Evolutionary conservation across 2,888 invertebrate genomes (phyloP).

Genomic region (Drosophila birchii): DNA sequence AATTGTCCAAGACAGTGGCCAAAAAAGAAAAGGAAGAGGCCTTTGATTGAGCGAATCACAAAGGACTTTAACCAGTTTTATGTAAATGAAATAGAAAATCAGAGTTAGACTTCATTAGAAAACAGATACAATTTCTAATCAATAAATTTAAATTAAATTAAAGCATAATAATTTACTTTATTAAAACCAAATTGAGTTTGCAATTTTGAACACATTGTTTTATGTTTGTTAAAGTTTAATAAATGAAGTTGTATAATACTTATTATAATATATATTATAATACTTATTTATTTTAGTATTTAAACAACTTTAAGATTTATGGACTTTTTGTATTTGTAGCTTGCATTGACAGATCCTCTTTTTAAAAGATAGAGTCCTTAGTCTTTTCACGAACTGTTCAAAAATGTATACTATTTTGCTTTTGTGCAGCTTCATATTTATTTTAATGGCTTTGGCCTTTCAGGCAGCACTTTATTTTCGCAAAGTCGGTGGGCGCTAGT

Average conservation of each 20-base stretch:
- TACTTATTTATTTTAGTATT: background rate
- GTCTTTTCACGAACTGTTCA: background rate
- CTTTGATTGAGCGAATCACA: slow-evolving; percentile 20
- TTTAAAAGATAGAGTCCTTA: background rate
- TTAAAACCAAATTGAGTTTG: too few species aligned
- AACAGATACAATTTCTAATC: background rate
- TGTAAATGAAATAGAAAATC: background rate
- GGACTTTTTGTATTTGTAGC: background rate
- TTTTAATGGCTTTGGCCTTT: slow-evolving; percentile 31
- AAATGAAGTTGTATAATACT: too few species aligned
- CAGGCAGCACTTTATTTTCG: slow-evolving; percentile 30
- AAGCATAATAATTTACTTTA: too few species aligned
- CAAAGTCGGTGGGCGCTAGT: slow-evolving; percentile 8
- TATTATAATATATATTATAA: too few species aligned
- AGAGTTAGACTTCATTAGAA: background rate
- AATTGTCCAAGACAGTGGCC: slow-evolving; percentile 54
- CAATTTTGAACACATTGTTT: too few species aligned
- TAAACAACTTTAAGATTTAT: too few species aligned
- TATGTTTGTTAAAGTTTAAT: too few species aligned
- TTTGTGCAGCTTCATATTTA: slow-evolving; percentile 25
- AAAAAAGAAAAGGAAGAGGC: background rate
- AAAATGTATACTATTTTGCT: slow-evolving; percentile 3
- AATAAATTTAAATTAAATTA: too few species aligned
- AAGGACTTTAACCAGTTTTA: background rate
- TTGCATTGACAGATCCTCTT: background rate